Conservation (phyloP, 2,113 vertebrate genomes). For the Rhizomys pruinosus region DNA sequence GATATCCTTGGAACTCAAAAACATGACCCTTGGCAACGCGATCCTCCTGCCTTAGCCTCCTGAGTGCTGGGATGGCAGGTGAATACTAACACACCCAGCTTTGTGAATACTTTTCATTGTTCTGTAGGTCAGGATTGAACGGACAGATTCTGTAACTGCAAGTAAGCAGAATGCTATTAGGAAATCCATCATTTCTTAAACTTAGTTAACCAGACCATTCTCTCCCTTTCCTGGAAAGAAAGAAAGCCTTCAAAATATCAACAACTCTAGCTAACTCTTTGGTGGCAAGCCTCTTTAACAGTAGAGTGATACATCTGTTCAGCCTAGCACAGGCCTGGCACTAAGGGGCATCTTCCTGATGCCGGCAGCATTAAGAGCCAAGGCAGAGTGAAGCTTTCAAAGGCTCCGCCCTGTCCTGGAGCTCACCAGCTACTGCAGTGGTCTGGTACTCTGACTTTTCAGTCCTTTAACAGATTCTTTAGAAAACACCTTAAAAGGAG, state of each 20-base stretch:
- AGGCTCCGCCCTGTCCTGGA: fast-evolving
- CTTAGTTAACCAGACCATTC: neutral
- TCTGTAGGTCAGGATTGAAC: neutral
- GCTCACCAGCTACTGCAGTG: fast-evolving
- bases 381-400: too few relatives aligned
- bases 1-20: neutral
- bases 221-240: neutral
- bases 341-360: fast-evolving
- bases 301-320: neutral
- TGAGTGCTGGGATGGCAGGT: neutral
- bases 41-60: neutral
- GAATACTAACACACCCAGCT: too few relatives aligned
- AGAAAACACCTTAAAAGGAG: neutral
- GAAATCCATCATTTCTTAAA: neutral
- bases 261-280: neutral
- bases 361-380: neutral
- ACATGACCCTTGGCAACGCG: too few relatives aligned
- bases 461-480: neutral
- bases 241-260: neutral
- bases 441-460: neutral
- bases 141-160: neutral
- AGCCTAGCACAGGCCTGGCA: neutral
- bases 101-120: neutral
- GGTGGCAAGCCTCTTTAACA: neutral
- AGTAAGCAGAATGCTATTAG: neutral